Conservation (phyloP, 2,888 invertebrate species). For the Elmis aenea region DNA sequence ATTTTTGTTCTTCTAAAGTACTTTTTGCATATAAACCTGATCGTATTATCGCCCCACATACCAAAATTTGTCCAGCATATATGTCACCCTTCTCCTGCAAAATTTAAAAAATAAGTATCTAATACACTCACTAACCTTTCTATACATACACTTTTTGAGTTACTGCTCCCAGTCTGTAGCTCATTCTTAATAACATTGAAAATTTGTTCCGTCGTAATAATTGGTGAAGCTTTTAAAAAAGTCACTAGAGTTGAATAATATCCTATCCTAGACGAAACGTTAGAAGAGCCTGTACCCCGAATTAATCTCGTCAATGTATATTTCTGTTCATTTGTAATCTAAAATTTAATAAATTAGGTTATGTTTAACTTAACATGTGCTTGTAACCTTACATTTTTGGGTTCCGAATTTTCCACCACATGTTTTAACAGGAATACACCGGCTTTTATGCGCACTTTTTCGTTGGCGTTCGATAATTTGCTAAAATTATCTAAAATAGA, state of each 20-base stretch:
- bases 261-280: constrained; percentile 59
- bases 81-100: constrained; percentile 70
- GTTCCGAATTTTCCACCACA: constrained; percentile 37
- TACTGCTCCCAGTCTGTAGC: constrained; percentile 56
- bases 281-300: constrained; percentile 66
- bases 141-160: constrained; percentile 61
- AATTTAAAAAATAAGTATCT: constrained; percentile 18
- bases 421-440: constrained; percentile 45
- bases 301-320: constrained; percentile 66
- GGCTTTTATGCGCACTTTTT: constrained; percentile 43
- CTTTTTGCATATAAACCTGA: constrained; percentile 55
- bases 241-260: constrained; percentile 66
- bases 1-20: constrained; percentile 49
- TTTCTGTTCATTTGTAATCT: constrained; percentile 59
- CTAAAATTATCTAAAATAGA: constrained; percentile 48
- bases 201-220: constrained; percentile 50
- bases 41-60: constrained; percentile 64
- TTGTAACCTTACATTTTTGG: constrained; percentile 42
- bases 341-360: constrained; percentile 28
- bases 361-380: constrained; percentile 8
- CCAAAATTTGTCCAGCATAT: constrained; percentile 64
- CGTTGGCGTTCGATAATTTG: constrained; percentile 42
- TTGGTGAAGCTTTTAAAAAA: constrained; percentile 49
- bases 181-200: constrained; percentile 59
- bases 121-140: not conserved